phyloP scores from a whole-genome alignment of 2,113 vertebrate genomes.

The Elachura formosa region DNA sequence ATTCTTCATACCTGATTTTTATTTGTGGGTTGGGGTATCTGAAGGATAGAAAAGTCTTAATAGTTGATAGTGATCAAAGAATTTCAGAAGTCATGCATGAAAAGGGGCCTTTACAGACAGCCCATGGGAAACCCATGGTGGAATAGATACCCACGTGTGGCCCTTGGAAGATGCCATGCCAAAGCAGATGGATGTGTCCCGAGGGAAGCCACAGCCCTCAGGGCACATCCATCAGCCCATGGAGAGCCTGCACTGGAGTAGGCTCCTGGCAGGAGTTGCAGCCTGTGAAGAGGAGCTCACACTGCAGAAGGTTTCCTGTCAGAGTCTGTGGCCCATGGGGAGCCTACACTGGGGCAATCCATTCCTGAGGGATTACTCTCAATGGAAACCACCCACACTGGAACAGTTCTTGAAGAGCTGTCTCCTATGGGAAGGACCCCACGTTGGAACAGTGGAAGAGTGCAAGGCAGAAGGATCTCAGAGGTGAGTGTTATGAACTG shows the following conservation, averaged over 20 bases:
- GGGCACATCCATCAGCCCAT: too few relatives aligned
- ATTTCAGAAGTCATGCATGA: neutral
- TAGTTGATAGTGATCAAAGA: neutral
- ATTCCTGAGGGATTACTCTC: neutral
- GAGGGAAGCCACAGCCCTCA: neutral
- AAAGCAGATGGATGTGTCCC: neutral
- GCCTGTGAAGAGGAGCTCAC: neutral
- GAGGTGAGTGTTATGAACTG: neutral
- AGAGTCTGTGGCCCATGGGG: neutral
- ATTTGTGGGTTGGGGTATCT: neutral
- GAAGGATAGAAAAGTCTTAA: neutral
- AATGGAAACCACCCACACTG: neutral
- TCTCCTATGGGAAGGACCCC: neutral
- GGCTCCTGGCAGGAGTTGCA: neutral
- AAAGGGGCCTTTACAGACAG: neutral
- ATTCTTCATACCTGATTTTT: neutral
- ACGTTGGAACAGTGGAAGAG: neutral
- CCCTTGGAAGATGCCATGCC: neutral
- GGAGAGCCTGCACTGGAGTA: neutral
- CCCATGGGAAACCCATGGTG: fast-evolving
- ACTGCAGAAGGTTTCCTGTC: neutral
- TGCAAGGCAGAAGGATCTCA: neutral
- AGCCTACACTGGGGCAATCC: neutral
- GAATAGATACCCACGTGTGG: neutral
- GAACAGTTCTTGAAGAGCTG: neutral